Evolutionary conservation across 2,113 vertebrate species (phyloP), one percentile per base, ranked within the genome.

Genomic region (Perca fluviatilis): DNA sequence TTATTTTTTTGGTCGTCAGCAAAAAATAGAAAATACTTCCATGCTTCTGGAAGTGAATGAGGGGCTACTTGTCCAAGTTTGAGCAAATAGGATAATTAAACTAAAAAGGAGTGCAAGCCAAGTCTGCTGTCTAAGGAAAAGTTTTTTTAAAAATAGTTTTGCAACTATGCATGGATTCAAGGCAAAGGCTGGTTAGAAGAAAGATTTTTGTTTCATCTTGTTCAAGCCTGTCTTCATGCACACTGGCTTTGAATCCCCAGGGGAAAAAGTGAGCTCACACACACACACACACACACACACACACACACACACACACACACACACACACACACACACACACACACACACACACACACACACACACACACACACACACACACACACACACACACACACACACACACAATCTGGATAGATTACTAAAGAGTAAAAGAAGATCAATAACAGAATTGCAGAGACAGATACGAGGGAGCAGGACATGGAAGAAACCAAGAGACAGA

Each of bases 21-120:
- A 69, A 63, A 80, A 76, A 88, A 87, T 30, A 76, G 49, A 85
- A 87, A 77, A 81, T 56, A 64, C 30, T 76, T 84, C 69, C 73
- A 85, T 3, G 46, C 73, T 73, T 36, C 19, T 12, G 71, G 33
- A 51, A 79, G 60, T 0, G 15, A 91, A 88, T 77, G 77, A 56
- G 25, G 12, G 30, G 67, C 75, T 82, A 15, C 40, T 21, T 30
- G 66, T 79, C 82, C 64, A 77, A 76, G 54, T 80, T 80, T 58
- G 13, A 63, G 56, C 56, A 36, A 43, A 56, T 25, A 15, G 54
- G 67, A 77, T 46, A 56, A 77, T 85, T 82, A 65, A 69, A 76
- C 60, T 49, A 19, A 72, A 54, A 63, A 64, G 51, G 19, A 67
- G 23, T 10, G 10, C 9, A 19, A 15, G n/a, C 13, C 19, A 6